Evolutionary conservation across 2,797 vertebrate genomes (phyloP).

Genomic region (Xiphorhynchus erythropygius): DNA sequence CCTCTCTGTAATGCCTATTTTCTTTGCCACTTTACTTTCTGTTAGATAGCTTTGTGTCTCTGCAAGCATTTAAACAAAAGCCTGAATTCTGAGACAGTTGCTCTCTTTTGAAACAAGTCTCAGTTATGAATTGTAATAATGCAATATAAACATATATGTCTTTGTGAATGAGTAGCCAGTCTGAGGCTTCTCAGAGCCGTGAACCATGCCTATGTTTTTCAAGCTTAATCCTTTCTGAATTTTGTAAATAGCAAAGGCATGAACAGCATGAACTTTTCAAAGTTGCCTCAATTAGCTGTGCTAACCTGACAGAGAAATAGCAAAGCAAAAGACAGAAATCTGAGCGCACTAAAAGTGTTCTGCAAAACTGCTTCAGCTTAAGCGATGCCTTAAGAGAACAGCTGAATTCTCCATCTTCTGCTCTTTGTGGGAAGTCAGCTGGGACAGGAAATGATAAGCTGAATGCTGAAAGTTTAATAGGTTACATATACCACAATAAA

Average conservation of each 20-base stretch:
- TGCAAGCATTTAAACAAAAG: background rate
- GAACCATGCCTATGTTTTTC: background rate
- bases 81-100: background rate
- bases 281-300: background rate
- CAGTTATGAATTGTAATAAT: background rate
- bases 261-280: background rate
- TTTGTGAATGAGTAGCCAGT: background rate
- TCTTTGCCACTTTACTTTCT: background rate
- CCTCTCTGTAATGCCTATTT: background rate
- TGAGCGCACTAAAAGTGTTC: background rate
- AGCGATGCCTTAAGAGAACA: background rate
- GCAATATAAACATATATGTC: background rate
- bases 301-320: background rate
- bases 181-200: background rate
- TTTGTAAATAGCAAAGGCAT: background rate
- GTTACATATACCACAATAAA: background rate
- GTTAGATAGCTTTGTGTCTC: background rate
- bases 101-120: background rate
- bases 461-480: background rate
- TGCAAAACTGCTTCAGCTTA: background rate
- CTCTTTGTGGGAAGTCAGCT: background rate
- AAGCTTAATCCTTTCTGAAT: background rate
- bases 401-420: background rate
- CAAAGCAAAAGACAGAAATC: too few relatives aligned
- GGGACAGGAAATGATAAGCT: background rate